These are phyloP conservation scores for Scortum barcoo DNA, from an alignment of 2,113 vertebrate genomes.

Conservation along the genomic window DNA sequence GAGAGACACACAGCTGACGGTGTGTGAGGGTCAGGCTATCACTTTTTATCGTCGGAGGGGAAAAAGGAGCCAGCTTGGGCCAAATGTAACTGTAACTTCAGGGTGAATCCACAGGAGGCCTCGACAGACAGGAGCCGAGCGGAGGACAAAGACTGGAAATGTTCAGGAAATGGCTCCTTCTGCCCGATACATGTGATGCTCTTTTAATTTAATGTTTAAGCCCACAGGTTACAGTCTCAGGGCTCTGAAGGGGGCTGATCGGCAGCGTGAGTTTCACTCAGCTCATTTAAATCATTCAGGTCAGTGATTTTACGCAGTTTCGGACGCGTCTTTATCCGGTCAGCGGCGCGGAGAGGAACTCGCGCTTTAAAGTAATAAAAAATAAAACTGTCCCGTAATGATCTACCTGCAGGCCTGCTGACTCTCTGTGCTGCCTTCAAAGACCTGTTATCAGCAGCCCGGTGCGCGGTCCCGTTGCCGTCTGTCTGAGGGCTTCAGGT, in stretches of 20 bases:
- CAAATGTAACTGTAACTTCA: constrained; percentile 32
- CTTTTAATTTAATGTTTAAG: background rate
- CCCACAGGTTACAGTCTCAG: background rate
- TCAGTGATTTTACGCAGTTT: constrained; percentile 34
- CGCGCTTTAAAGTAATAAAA: background rate
- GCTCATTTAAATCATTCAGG: constrained; percentile 42
- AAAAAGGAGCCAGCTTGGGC: constrained; percentile 38
- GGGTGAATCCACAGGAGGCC: background rate
- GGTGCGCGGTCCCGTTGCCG: too few relatives aligned
- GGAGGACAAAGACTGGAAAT: background rate
- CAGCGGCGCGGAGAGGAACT: constrained; percentile 12
- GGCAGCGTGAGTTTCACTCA: background rate
- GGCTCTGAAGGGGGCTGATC: background rate
- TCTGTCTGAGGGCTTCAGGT: too few relatives aligned
- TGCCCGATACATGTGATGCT: fast-evolving
- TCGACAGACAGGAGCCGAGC: background rate
- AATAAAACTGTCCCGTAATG: constrained; percentile 26
- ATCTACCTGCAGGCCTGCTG: constrained; percentile 19
- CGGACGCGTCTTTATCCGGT: constrained; percentile 10
- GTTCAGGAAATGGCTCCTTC: background rate
- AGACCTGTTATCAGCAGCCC: constrained; percentile 48
- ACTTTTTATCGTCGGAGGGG: constrained; percentile 32
- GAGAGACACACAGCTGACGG: constrained; percentile 25
- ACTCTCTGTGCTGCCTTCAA: constrained; percentile 44
- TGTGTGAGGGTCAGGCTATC: constrained; percentile 26